phyloP scores from a whole-genome alignment of 1,140 invertebrate species.

The Heliconius hermathena region DNA sequence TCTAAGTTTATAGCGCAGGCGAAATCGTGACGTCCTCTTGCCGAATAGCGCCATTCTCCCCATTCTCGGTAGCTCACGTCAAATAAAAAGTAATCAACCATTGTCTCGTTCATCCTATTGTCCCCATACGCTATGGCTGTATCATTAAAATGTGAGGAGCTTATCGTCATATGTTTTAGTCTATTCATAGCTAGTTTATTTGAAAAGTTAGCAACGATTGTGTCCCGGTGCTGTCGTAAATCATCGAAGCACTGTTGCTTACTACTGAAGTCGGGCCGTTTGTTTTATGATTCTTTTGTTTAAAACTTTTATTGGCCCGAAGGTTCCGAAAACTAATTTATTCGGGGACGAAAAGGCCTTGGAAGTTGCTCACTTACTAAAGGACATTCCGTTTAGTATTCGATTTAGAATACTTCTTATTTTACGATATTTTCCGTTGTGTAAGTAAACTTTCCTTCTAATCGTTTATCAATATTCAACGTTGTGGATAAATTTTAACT shows the following conservation, averaged over 20 bases:
- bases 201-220: slow-evolving; percentile 69
- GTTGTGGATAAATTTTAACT: slow-evolving; percentile 3
- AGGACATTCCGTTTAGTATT: slow-evolving; percentile 39
- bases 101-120: slow-evolving; percentile 52
- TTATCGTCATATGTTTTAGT: slow-evolving; percentile 58
- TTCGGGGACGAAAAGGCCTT: slow-evolving; percentile 68
- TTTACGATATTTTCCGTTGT: slow-evolving; percentile 57
- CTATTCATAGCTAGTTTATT: slow-evolving; percentile 72
- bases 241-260: slow-evolving; percentile 72
- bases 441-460: slow-evolving; percentile 34
- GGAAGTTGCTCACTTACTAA: slow-evolving; percentile 60
- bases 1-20: slow-evolving; percentile 59
- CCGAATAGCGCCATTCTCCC: slow-evolving; percentile 39
- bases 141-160: slow-evolving; percentile 31
- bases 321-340: slow-evolving; percentile 78
- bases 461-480: slow-evolving; percentile 45
- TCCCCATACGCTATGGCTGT: slow-evolving; percentile 28
- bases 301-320: slow-evolving; percentile 78
- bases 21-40: slow-evolving; percentile 62
- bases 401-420: slow-evolving; percentile 49
- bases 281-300: slow-evolving; percentile 81
- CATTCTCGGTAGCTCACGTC: slow-evolving; percentile 49
- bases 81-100: slow-evolving; percentile 70
- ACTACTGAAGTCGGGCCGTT: slow-evolving; percentile 67
- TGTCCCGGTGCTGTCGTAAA: slow-evolving; percentile 70